Conservation (phyloP, 2,113 vertebrate species). For the Neotoma lepida region DNA sequence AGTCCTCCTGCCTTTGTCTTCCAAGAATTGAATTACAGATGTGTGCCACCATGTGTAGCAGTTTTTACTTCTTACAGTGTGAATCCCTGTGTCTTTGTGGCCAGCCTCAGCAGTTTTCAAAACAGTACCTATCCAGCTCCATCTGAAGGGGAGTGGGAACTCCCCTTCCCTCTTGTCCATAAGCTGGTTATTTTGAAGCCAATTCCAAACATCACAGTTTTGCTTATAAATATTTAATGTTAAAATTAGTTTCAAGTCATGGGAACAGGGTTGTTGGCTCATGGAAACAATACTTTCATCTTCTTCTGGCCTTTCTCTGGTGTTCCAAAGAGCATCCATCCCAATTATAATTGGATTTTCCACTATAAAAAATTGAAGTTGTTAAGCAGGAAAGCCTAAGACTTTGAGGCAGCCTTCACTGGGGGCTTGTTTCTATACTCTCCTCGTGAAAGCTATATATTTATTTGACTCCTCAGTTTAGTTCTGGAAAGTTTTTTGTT, state of each 20-base stretch:
- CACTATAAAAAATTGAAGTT: constrained; percentile 33
- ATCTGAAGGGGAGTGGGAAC: constrained; percentile 3
- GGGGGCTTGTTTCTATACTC: not conserved
- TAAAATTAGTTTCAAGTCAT: constrained; percentile 47
- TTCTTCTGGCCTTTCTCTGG: constrained; percentile 21
- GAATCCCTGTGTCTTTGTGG: not conserved
- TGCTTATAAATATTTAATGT: constrained; percentile 33
- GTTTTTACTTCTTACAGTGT: not conserved
- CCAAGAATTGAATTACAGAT: not conserved
- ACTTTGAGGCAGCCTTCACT: not conserved
- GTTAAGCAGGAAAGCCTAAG: not conserved
- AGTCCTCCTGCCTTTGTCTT: not conserved
- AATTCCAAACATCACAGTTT: constrained; percentile 35
- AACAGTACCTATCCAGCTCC: not conserved
- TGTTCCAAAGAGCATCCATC: constrained; percentile 34
- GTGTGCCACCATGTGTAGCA: not conserved
- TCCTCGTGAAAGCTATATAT: not conserved
- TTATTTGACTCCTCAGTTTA: not conserved
- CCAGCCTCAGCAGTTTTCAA: not conserved
- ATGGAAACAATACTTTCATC: not conserved
- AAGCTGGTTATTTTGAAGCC: constrained; percentile 44
- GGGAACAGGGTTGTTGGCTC: constrained; percentile 20
- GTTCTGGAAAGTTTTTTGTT: constrained; percentile 49
- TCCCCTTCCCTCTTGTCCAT: not conserved
- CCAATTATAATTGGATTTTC: constrained; percentile 49